These are phyloP conservation scores for Wiebesia pumilae DNA, from an alignment of 1,140 invertebrate species.

Conservation along the genomic window DNA sequence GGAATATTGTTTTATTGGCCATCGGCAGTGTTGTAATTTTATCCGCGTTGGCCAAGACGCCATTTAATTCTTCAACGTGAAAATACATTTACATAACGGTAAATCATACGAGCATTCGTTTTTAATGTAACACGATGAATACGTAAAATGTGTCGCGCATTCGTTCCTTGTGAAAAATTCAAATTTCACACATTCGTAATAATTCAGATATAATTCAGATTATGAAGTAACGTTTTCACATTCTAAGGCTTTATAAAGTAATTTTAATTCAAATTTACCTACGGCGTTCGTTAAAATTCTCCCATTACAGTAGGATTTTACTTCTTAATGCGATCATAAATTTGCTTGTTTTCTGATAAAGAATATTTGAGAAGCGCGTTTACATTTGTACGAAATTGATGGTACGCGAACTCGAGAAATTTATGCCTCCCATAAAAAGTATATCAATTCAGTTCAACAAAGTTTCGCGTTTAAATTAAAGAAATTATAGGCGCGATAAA, in stretches of 20 bases:
- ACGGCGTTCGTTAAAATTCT: neutral
- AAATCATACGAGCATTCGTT: slow-evolving; percentile 23
- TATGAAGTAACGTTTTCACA: neutral
- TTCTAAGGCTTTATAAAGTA: neutral
- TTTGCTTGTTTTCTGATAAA: neutral
- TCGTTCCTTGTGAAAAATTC: neutral
- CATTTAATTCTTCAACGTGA: slow-evolving; percentile 1
- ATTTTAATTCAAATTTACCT: neutral
- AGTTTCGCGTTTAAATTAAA: neutral
- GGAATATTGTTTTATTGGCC: slow-evolving; percentile 20
- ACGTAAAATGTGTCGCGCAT: neutral
- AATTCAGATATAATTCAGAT: slow-evolving; percentile 14
- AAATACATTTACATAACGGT: slow-evolving; percentile 23
- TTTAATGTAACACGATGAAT: slow-evolving; percentile 18
- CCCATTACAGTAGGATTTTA: neutral
- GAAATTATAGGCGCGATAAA: neutral
- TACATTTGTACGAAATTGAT: neutral
- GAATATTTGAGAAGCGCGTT: neutral
- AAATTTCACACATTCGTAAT: slow-evolving; percentile 18
- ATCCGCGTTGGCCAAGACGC: neutral
- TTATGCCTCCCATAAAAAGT: neutral
- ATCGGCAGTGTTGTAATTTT: neutral
- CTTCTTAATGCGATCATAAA: neutral
- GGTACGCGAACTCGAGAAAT: neutral
- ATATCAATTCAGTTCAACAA: neutral